phyloP scores from a whole-genome alignment of 2,888 invertebrate species.

The Pogonocherus hispidulus region DNA sequence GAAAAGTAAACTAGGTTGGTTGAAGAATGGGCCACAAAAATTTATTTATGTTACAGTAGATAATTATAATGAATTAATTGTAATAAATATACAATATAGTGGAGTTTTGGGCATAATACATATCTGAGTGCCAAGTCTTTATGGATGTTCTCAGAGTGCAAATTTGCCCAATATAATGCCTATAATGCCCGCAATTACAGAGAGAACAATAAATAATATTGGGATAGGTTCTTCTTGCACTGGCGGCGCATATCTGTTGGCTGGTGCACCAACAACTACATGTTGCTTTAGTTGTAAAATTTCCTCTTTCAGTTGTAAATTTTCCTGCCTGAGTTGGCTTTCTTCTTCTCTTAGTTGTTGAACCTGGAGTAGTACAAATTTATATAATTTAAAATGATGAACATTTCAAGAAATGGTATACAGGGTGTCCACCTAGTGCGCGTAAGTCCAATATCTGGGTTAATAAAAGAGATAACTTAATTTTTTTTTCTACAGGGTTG shows the following conservation, averaged over 20 bases:
- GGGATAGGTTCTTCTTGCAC: slow-evolving; percentile 74
- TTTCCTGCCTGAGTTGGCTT: slow-evolving; percentile 86
- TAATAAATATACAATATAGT: slow-evolving; percentile 65
- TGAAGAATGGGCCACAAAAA: slow-evolving; percentile 48
- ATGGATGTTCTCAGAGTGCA: slow-evolving; percentile 78
- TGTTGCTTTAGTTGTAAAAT: slow-evolving; percentile 74
- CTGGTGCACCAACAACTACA: slow-evolving; percentile 61
- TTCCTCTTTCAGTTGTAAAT: slow-evolving; percentile 86
- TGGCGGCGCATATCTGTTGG: slow-evolving; percentile 73
- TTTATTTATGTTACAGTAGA: slow-evolving; percentile 61
- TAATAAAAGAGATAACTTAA: no score
- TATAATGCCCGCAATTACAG: slow-evolving; percentile 78
- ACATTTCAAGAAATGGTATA: no score
- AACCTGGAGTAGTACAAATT: slow-evolving; percentile 65
- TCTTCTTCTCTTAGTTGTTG: slow-evolving; percentile 84
- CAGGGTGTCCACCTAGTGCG: no score
- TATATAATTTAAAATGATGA: no score
- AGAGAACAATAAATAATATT: slow-evolving; percentile 76
- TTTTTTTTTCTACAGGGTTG: no score
- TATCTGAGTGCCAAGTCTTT: slow-evolving; percentile 44
- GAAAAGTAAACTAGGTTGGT: slow-evolving; percentile 27
- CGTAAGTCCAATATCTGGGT: no score
- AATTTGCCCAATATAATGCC: slow-evolving; percentile 86
- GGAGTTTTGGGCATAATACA: slow-evolving; percentile 52
- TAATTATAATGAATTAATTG: slow-evolving; percentile 61